Base-by-base conservation (phyloP, 2,797 vertebrate species). In the Propithecus deckenii region DNA sequence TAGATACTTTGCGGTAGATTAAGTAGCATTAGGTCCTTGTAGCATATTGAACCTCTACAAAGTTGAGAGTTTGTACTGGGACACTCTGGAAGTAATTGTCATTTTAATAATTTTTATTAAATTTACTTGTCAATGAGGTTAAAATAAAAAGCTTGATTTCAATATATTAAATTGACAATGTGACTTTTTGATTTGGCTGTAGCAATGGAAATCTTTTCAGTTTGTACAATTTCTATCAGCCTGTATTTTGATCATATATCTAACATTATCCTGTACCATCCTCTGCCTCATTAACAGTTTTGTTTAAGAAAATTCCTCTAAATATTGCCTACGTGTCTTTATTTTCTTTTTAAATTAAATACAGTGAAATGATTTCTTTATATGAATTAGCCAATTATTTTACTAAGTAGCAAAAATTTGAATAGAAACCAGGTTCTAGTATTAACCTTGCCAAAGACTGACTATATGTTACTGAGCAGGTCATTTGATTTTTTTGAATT, bases 81-180 rank as follows among this genome's bases (percentile, higher is more conserved):
- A 38, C 22, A 35, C 43, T 46, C 48, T 67, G 15, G 59, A 35
- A 81, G 5, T 41, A 41, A 75, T 46, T 38, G 17, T 23, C 23
- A 41, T 50, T 91, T 93, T 30, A 78, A 80, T 87, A 63, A 71
- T 69, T 84, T 94, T 93, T 22, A 96, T 79, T 88, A 71, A 88
- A 69, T 28, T 30, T 95, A 38, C 2, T 84, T 76, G 13, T 78
- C 83, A 89, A 6, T 80, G 52, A 81, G 2, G 10, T 75, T 52
- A 2, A 28, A 25, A 22, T 43, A 86, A 61, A 93, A 52, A 75
- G 1, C 11, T 43, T 90, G 18, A 94, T 80, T 88, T 80, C 22
- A 72, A 14, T 71, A 35, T 57, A 43, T 32, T 46, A 65, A 83
- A 81, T 28, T 74, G 15, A 86, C 7, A 74, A 9, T 71, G 9